A percentile compares a stretch with the other conserved stretches of the same genome.
Conservation (phyloP, 2,797 vertebrate species). For the Falco peregrinus region DNA sequence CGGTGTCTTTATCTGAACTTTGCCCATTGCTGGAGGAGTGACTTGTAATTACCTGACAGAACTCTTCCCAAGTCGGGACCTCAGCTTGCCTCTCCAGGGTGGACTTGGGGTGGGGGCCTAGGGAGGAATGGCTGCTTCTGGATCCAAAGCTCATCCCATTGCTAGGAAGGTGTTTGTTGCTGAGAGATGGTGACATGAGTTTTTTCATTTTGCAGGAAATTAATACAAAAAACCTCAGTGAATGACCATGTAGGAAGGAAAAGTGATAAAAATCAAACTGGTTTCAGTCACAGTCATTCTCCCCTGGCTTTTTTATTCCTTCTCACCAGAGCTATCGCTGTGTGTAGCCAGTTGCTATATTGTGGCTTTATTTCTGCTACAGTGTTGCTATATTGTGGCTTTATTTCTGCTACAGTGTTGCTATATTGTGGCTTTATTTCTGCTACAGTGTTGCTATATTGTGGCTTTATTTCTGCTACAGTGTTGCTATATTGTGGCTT, state of each 20-base stretch:
- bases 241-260: not conserved
- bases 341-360: not conserved
- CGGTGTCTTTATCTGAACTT: not conserved
- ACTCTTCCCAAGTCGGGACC: not conserved
- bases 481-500: too few species aligned
- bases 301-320: not conserved
- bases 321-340: not conserved
- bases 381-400: too few species aligned
- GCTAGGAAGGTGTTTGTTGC: not conserved
- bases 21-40: not conserved
- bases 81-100: fast-evolving
- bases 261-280: not conserved
- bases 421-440: too few species aligned
- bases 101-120: fast-evolving
- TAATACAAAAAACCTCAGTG: not conserved
- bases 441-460: not conserved
- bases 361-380: too few species aligned
- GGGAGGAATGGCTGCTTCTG: not conserved
- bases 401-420: too few species aligned
- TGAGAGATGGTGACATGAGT: not conserved
- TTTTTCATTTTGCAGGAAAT: not conserved
- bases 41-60: not conserved
- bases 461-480: too few species aligned
- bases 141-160: not conserved
- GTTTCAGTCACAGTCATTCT: not conserved